Evolutionary conservation across 37 sponge, comb jelly and placozoan species (phyloP), one percentile per base, ranked within the genome.

Genomic region (Oopsacas minuta): DNA sequence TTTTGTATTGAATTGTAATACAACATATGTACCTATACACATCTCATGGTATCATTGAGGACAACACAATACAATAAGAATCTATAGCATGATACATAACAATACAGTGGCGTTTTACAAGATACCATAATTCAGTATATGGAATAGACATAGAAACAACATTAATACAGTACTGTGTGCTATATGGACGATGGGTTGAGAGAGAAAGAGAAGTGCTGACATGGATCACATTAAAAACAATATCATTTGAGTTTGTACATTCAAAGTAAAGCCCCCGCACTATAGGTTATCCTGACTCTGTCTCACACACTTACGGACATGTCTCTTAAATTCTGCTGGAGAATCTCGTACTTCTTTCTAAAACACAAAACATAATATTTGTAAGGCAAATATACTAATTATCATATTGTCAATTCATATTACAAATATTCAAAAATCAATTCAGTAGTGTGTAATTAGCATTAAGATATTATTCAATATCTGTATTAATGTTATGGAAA

Each of bases 321-420:
- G 90, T 84, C 87, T 97, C 88, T 89, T 94, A 83, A 97, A 97
- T 42, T 86, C 87, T 8, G 91, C 93, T 35, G 87, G 84, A 81
- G 91, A 95, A 82, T 94, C 92, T 39, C 98, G 88, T 90, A 94
- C 94, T 37, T 97, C 93, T 87, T 97, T 97, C 98, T 97, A 85
- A 37, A 87, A 7, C 38, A 23, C n/a, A n/a, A n/a, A n/a, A n/a
- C n/a, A n/a, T n/a, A n/a, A n/a, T n/a, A n/a, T n/a, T n/a, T n/a
- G n/a, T n/a, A n/a, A n/a, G n/a, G n/a, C n/a, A n/a, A n/a, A n/a
- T n/a, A n/a, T n/a, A n/a, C n/a, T n/a, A n/a, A n/a, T n/a, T n/a
- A n/a, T n/a, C n/a, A n/a, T n/a, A n/a, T n/a, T n/a, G n/a, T n/a
- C n/a, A n/a, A n/a, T n/a, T n/a, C n/a, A n/a, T n/a, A n/a, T n/a